These are phyloP conservation scores for Galleria mellonella DNA, from an alignment of 1,140 invertebrate species.

Conservation along the genomic window DNA sequence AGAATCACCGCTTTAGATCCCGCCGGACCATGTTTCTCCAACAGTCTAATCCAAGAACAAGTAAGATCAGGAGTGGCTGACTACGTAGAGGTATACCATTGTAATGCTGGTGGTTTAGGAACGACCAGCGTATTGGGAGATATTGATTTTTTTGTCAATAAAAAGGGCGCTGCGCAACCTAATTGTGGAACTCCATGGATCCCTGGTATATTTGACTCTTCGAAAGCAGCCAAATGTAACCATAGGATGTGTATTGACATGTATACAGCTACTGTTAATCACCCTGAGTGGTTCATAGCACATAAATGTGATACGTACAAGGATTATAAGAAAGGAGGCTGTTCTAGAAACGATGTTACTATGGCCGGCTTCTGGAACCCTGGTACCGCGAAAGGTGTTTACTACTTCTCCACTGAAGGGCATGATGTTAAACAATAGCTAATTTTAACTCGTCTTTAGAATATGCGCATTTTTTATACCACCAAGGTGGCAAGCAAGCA, in stretches of 20 bases:
- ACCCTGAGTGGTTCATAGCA: slow-evolving; percentile 50
- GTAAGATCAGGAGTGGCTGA: slow-evolving; percentile 75
- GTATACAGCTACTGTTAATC: slow-evolving; percentile 77
- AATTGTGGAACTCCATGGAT: slow-evolving; percentile 70
- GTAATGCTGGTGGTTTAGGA: slow-evolving; percentile 83
- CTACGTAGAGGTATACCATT: slow-evolving; percentile 86
- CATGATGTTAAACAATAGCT: slow-evolving; percentile 19
- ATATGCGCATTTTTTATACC: too few relatives aligned
- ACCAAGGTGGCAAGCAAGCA: too few relatives aligned
- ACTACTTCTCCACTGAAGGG: slow-evolving; percentile 51
- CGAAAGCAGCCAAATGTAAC: slow-evolving; percentile 75
- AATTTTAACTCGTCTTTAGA: too few relatives aligned
- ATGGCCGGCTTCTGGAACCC: slow-evolving; percentile 65
- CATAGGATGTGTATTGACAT: slow-evolving; percentile 78
- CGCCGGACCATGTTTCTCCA: slow-evolving; percentile 79
- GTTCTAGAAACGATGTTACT: slow-evolving; percentile 39
- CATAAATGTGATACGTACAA: slow-evolving; percentile 53
- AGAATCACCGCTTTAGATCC: slow-evolving; percentile 84
- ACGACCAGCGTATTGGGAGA: slow-evolving; percentile 77
- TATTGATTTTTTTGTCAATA: slow-evolving; percentile 89
- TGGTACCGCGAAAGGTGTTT: slow-evolving; percentile 54
- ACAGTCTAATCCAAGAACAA: slow-evolving; percentile 72
- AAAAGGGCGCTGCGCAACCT: slow-evolving; percentile 76
- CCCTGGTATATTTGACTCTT: slow-evolving; percentile 53
- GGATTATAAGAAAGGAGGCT: slow-evolving; percentile 41